Base-by-base conservation (phyloP, 2,797 vertebrate genomes). In the Enteromius afrohamiltoni region DNA sequence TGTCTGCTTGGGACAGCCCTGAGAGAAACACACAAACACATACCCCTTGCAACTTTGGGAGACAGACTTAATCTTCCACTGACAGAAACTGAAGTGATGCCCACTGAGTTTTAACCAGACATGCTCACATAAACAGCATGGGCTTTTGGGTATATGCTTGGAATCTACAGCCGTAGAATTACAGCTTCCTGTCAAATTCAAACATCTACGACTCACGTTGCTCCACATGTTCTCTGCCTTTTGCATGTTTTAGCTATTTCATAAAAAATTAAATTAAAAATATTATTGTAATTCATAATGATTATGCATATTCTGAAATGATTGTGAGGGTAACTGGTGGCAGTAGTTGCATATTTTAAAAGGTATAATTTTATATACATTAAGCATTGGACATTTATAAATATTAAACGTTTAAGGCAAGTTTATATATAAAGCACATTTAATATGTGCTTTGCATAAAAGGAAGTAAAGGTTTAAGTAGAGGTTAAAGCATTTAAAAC, bases 1-100 rank as follows among this genome's bases (percentile, higher is more conserved):
- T 88, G 77, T 68, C 62, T 87, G 68, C 80, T 58, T 42, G 74
- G 83, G n/a, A 73, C 68, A 74, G 68, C 68, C 70, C 45, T 88
- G 37, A 82, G 79, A 40, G 6, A 85, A 74, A 80, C 64, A 80
- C 45, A 84, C 53, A 76, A 71, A 80, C 69, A 73, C 47, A 81
- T 11, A 71, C 55, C 69, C 49, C 55, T 60, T 79, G 55, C 26
- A 67, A 67, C 58, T 84, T n/a, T 23, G 23, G 42, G 37, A 53
- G 3, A 76, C 7, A 68, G 47, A 68, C 49, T 68, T 67, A 31
- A 31, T 68, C 31, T 4, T 83, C 62, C 62, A 55, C 62, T 45
- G 26, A 82, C 49, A 70, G 26, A 65, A 82, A 60, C 68, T 49
- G 29, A 29, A 80, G 55, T 37, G 40, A 81, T 23, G 19, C 10